Evolutionary conservation across 2,888 invertebrate genomes (phyloP).

Genomic region (Lithophane ornitopus): DNA sequence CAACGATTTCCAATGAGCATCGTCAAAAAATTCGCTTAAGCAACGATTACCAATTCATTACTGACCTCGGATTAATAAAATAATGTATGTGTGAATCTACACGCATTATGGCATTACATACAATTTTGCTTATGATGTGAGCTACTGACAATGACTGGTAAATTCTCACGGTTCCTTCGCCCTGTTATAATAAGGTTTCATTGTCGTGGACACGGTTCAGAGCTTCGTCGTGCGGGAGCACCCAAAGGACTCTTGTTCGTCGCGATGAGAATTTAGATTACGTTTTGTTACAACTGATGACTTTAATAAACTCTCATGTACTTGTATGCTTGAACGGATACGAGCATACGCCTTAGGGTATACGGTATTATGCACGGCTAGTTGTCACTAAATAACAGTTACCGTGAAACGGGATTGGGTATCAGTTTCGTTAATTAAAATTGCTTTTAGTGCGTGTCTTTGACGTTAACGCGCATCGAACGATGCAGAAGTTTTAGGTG

Average conservation of each 20-base stretch:
- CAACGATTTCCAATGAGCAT: conserved; percentile 18
- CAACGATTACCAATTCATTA: conserved; percentile 48
- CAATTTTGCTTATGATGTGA: conserved; percentile 65
- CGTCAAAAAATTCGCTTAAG: conserved; percentile 21
- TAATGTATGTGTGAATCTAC: conserved; percentile 46
- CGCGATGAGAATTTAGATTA: conserved; percentile 87
- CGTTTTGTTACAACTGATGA: conserved; percentile 80
- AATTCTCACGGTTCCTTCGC: conserved; percentile 85
- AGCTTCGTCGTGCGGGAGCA: conserved; percentile 79
- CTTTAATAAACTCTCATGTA: conserved; percentile 76
- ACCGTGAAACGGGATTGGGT: conserved; percentile 45
- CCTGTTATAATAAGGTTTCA: conserved; percentile 84
- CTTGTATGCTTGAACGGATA: conserved; percentile 65
- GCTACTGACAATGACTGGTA: conserved; percentile 76
- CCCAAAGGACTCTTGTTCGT: conserved; percentile 79
- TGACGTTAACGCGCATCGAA: conserved; percentile 12
- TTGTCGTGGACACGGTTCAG: conserved; percentile 85
- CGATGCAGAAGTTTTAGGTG: conserved; percentile 22
- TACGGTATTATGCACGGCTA: conserved; percentile 39
- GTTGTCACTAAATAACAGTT: conserved; percentile 50
- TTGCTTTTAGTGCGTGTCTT: conserved; percentile 38
- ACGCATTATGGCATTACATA: conserved; percentile 45
- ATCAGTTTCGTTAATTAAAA: conserved; percentile 63
- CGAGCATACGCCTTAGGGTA: conserved; percentile 56
- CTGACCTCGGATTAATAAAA: conserved; percentile 48